A percentile compares a stretch with the other conserved stretches of the same genome.
phyloP scores from a whole-genome alignment of 2,797 vertebrate species.

The Jordanella pulchra region DNA sequence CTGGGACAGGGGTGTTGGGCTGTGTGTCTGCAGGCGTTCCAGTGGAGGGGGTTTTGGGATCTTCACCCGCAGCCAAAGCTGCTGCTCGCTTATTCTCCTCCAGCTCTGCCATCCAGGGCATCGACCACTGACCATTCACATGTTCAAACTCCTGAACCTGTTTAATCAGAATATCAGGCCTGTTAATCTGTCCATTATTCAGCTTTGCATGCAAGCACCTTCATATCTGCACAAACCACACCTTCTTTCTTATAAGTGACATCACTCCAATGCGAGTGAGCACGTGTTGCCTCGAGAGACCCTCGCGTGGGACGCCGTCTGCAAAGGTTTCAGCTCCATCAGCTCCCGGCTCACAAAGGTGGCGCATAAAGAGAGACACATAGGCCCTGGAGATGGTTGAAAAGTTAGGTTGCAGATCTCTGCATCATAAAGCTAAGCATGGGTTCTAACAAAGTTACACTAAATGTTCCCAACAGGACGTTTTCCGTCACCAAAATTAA shows the following conservation, averaged over 20 bases:
- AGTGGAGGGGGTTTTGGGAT: constrained; percentile 93
- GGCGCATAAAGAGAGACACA: constrained; percentile 97
- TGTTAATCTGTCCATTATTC: background rate
- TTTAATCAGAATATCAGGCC: background rate
- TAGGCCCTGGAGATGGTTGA: constrained; percentile 83
- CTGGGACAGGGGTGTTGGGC: constrained; percentile 89
- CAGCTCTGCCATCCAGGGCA: constrained; percentile 93
- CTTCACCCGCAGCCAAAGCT: constrained; percentile 79
- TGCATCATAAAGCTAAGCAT: background rate
- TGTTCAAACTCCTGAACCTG: constrained; percentile 99
- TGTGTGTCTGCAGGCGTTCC: constrained; percentile 93
- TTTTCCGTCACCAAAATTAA: too few relatives aligned
- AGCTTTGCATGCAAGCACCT: background rate
- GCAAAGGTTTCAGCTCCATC: constrained; percentile 98
- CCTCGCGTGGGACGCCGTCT: constrained; percentile 95
- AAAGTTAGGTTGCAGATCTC: background rate
- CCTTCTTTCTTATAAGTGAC: constrained; percentile 98
- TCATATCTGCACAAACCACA: constrained; percentile 35
- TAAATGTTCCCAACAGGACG: background rate
- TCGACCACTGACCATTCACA: constrained; percentile 97
- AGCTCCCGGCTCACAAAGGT: constrained; percentile 96
- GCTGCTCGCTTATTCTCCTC: constrained; percentile 95
- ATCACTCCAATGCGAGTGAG: constrained; percentile 97
- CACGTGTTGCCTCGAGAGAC: constrained; percentile 94
- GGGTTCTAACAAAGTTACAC: background rate